phyloP scores from a whole-genome alignment of 1,140 invertebrate species.

The Acromyrmex echinatior region DNA sequence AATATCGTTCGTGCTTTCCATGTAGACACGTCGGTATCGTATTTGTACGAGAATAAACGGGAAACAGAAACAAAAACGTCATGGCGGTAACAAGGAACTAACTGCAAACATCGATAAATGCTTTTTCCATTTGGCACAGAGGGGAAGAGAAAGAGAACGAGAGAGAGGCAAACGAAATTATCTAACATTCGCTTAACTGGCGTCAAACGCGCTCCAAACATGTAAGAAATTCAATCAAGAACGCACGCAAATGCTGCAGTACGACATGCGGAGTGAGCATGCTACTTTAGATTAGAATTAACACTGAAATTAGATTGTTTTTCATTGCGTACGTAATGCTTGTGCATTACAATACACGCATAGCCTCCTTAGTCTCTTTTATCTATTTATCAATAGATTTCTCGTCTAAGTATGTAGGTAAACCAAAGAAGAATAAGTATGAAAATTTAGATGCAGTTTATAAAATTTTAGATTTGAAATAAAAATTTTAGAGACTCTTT shows the following conservation, averaged over 20 bases:
- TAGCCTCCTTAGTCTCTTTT: not conserved
- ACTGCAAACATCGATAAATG: slow-evolving; percentile 29
- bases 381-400: not conserved
- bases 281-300: slow-evolving; percentile 35
- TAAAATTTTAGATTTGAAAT: not conserved
- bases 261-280: slow-evolving; percentile 30
- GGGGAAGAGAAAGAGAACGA: not conserved
- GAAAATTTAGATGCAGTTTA: not conserved
- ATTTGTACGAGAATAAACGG: slow-evolving; percentile 48
- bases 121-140: slow-evolving; percentile 25
- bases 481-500: not conserved
- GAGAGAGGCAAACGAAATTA: slow-evolving; percentile 29
- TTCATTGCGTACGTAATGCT: slow-evolving; percentile 5
- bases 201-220: slow-evolving; percentile 48
- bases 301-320: slow-evolving; percentile 28
- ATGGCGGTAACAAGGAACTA: slow-evolving; percentile 7
- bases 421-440: not conserved
- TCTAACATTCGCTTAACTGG: slow-evolving; percentile 33
- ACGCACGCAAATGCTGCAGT: slow-evolving; percentile 39
- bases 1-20: slow-evolving; percentile 43
- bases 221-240: slow-evolving; percentile 62
- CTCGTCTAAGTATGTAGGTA: not conserved
- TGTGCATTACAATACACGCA: not conserved
- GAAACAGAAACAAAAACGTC: slow-evolving; percentile 38
- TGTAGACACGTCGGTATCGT: slow-evolving; percentile 33